These are phyloP conservation scores for Coelinius sp. DNA, from an alignment of 2,888 invertebrate genomes.

Conservation along the genomic window DNA sequence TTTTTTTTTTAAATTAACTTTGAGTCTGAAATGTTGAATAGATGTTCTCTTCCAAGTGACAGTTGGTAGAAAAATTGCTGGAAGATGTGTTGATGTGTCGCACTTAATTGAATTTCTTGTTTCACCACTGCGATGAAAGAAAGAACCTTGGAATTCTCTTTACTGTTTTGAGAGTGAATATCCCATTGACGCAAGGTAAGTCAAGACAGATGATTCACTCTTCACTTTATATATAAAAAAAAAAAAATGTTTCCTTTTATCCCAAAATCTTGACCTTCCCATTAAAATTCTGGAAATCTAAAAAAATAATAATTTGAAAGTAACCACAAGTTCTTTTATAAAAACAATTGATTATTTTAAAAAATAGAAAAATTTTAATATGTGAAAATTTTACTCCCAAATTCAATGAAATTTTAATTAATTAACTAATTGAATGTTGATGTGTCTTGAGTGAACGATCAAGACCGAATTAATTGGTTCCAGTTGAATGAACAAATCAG, in stretches of 20 bases:
- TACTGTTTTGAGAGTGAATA: slow-evolving; percentile 14
- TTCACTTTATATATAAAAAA: neutral
- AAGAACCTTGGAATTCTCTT: slow-evolving; percentile 20
- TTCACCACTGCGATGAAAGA: neutral
- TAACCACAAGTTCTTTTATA: neutral
- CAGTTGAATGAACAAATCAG: neutral
- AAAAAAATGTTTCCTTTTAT: neutral
- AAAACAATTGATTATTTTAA: too few relatives aligned
- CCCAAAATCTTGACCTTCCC: slow-evolving; percentile 5
- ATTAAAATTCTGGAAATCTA: neutral
- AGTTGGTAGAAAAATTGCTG: neutral
- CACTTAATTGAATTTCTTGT: neutral
- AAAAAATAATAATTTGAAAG: neutral
- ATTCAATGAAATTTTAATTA: neutral
- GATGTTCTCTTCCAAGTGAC: neutral
- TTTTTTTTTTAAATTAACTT: too few relatives aligned
- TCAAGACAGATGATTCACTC: slow-evolving; percentile 27
- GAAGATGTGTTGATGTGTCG: slow-evolving; percentile 13
- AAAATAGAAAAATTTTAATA: neutral
- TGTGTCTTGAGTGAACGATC: neutral
- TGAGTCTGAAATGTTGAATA: neutral
- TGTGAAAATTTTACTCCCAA: too few relatives aligned
- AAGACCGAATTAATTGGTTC: neutral
- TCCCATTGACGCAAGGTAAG: slow-evolving; percentile 10
- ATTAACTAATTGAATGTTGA: neutral